phyloP scores from a whole-genome alignment of 2,113 vertebrate species.

The Halichoeres trimaculatus region DNA sequence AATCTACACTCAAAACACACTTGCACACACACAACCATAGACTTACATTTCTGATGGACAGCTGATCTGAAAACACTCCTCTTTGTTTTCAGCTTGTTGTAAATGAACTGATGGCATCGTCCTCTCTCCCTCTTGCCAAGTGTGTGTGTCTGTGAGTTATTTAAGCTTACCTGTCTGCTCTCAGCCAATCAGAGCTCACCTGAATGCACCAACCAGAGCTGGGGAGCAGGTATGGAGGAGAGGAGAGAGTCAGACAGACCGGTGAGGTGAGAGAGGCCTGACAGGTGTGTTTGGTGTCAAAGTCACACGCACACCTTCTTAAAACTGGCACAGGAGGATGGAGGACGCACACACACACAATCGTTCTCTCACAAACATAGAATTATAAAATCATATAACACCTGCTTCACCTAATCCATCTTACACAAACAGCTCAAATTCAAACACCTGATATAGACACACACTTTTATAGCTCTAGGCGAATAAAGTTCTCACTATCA shows the following conservation, averaged over 20 bases:
- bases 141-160: not conserved
- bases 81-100: slow-evolving; percentile 37
- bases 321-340: slow-evolving; percentile 21
- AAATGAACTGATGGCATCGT: slow-evolving; percentile 6
- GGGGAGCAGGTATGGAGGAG: slow-evolving; percentile 29
- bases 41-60: slow-evolving; percentile 48
- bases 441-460: not conserved
- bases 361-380: not conserved
- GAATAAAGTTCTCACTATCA: not conserved
- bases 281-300: slow-evolving; percentile 50
- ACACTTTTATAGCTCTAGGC: not conserved
- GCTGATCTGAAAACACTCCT: slow-evolving; percentile 28
- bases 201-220: slow-evolving; percentile 43
- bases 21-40: slow-evolving; percentile 14
- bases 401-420: not conserved
- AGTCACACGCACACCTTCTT: slow-evolving; percentile 38
- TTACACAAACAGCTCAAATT: not conserved
- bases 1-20: slow-evolving; percentile 8
- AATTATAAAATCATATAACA: not conserved
- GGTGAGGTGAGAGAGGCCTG: slow-evolving; percentile 36
- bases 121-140: not conserved
- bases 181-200: slow-evolving; percentile 47
- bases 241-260: slow-evolving; percentile 19
- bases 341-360: slow-evolving; percentile 13
- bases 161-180: slow-evolving; percentile 2